Evolutionary conservation across 2,113 vertebrate genomes (phyloP).

Genomic region (Benitochromis conjunctus): DNA sequence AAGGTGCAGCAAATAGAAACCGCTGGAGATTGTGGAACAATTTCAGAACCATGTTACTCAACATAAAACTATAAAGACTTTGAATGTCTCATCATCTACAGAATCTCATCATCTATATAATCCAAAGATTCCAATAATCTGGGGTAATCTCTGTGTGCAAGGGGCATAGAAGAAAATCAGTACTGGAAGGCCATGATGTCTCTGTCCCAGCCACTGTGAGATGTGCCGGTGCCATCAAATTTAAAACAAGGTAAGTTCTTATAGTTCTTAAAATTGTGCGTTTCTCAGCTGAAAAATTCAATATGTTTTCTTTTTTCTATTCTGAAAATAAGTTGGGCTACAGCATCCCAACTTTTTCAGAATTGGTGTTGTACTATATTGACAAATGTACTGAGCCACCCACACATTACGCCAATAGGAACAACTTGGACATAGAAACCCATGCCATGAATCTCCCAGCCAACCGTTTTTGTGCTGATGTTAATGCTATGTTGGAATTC

Average conservation of each 20-base stretch:
- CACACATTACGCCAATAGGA: not conserved
- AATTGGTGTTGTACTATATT: not conserved
- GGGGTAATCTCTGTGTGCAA: not conserved
- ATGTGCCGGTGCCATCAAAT: not conserved
- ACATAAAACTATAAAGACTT: not conserved
- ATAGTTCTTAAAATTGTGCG: not conserved
- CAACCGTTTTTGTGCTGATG: not conserved
- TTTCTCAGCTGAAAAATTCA: not conserved
- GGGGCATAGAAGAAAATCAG: not conserved
- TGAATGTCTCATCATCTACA: not conserved
- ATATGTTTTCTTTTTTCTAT: not conserved
- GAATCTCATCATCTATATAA: no score
- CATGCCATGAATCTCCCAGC: not conserved
- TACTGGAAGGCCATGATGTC: no score
- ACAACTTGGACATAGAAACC: not conserved
- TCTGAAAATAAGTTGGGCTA: not conserved
- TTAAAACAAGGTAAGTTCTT: not conserved
- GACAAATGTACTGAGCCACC: no score
- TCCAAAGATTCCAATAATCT: not conserved
- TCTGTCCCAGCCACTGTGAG: not conserved
- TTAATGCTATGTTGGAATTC: not conserved
- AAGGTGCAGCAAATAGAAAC: not conserved
- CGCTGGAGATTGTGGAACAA: not conserved
- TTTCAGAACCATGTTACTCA: not conserved
- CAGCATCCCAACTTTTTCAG: not conserved